Base-by-base conservation (phyloP, 2,113 vertebrate species). In the Perca schrenkii region DNA sequence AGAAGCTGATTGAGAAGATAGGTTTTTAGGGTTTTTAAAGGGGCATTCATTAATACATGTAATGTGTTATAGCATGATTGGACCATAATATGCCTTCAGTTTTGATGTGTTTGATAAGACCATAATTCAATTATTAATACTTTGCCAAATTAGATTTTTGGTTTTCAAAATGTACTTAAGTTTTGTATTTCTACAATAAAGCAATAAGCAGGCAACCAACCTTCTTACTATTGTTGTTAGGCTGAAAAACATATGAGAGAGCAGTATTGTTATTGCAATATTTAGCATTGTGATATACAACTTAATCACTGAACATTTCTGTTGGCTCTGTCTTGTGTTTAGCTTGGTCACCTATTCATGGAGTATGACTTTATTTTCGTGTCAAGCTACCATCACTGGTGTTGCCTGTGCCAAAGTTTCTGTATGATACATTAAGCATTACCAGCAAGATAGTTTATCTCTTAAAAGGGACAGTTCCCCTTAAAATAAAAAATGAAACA, bases 241-340 rank as follows among this genome's bases (percentile, higher is more conserved):
- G 77, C 77, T 22, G 52, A 74, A 76, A 47, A 86, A 65, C 34
- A 81, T 72, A 89, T 47, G 43, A 67, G 66, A 47, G 36, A 40
- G 49, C 68, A 78, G 64, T n/a, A 50, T 67, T 78, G 60, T 78
- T 79, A 63, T 79, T 75, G 86, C 74, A 67, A 50, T 53, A 62
- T 62, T 86, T 77, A 77, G 56, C 62, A 57, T 49, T 25, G 77
- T 75, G 77, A 88, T 78, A 53, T 65, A 85, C 47, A 17, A 83
- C 57, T 66, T 72, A 25, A 63, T 71, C 54, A 60, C n/a, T 19
- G 31, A 82, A 34, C 52, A 50, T 22, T 80, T 83, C 50, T 21
- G 25, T 58, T 87, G 71, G 73, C 74, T 77, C 72, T 40, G 25
- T 46, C 25, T 31, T 65, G 61, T 25, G 46, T 61, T 70, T 56